Percentiles rank a stretch among this genome's conserved stretches.
Conservation (phyloP, 2,113 vertebrate species). For the Sinocyclocheilus maitianheensis region DNA sequence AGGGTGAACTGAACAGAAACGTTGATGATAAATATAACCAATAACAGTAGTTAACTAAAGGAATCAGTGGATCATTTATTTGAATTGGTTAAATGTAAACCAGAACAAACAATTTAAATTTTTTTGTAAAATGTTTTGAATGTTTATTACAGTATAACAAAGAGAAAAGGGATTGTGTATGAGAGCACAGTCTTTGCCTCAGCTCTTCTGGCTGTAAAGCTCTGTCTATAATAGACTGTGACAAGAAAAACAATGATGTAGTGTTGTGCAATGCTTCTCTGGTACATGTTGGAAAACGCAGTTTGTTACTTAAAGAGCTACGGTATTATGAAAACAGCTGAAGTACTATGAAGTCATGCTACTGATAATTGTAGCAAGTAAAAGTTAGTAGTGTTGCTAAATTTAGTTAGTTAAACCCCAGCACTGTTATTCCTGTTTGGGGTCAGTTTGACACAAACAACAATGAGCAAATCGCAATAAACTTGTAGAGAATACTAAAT, state of each 20-base stretch:
- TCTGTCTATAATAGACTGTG: background rate
- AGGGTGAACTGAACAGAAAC: background rate
- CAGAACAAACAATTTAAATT: background rate
- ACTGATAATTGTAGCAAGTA: background rate
- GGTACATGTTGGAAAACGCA: background rate
- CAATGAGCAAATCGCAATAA: background rate
- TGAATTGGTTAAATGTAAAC: background rate
- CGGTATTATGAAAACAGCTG: background rate
- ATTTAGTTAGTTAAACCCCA: background rate
- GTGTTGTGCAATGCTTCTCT: background rate
- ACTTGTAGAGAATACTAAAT: background rate
- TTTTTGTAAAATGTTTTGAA: background rate
- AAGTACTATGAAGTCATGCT: background rate
- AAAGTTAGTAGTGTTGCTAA: background rate
- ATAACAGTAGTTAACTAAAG: background rate
- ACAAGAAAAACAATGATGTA: conserved; percentile 15
- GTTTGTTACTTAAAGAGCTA: background rate
- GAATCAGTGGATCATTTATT: background rate
- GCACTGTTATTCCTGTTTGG: background rate
- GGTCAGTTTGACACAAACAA: background rate
- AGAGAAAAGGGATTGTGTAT: background rate
- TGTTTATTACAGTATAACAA: background rate
- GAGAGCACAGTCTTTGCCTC: conserved; percentile 9
- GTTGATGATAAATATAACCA: background rate
- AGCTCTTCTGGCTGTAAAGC: background rate